Conservation (phyloP, 2,888 invertebrate species). For the Meiosimyza platycephala region DNA sequence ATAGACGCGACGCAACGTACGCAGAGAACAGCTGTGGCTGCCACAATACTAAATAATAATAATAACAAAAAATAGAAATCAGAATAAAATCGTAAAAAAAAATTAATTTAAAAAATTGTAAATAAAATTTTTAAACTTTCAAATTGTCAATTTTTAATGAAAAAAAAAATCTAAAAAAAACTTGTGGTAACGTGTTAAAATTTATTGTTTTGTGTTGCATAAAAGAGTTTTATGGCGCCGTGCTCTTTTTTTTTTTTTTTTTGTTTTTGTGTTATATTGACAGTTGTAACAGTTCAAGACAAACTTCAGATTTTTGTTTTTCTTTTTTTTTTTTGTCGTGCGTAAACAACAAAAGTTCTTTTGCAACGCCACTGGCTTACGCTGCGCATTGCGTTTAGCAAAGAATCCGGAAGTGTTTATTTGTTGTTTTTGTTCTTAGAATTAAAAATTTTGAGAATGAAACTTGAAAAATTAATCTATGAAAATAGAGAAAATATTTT, state of each 20-base stretch:
- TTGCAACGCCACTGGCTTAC: conserved; percentile 19
- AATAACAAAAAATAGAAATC: neutral
- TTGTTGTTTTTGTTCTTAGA: neutral
- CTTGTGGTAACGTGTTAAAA: conserved; percentile 1
- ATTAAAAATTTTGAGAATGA: too few relatives aligned
- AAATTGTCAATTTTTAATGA: neutral
- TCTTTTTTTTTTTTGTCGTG: conserved; percentile 6
- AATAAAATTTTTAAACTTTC: neutral
- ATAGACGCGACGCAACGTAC: conserved; percentile 51
- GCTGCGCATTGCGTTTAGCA: neutral
- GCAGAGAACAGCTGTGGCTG: conserved; percentile 37
- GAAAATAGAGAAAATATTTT: too few relatives aligned
- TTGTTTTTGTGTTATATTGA: neutral
- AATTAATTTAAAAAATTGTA: too few relatives aligned
- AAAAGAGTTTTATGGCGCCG: neutral
- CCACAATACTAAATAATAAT: conserved; percentile 18
- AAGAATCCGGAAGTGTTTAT: conserved; percentile 27
- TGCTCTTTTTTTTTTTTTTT: neutral
- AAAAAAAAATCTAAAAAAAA: neutral
- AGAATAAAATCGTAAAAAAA: neutral
- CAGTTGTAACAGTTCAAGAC: neutral
- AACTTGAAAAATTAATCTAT: too few relatives aligned
- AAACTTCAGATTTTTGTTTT: neutral
- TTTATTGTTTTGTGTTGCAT: neutral
- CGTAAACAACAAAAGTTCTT: conserved; percentile 23